Base-by-base conservation (phyloP, 2,113 vertebrate species). In the Mastomys coucha region DNA sequence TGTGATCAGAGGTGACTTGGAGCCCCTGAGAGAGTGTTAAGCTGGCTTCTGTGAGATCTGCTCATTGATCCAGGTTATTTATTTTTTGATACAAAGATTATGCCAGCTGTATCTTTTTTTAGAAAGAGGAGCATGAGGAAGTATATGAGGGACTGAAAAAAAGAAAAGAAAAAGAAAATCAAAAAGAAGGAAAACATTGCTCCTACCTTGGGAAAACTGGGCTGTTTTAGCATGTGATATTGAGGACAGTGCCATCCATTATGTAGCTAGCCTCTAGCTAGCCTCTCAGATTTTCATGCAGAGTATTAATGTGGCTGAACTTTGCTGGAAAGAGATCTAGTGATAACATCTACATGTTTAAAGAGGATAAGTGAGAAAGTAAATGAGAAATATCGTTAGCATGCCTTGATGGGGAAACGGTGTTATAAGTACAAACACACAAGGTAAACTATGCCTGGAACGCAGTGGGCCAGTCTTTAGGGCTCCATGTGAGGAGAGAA, bases 271-370 rank as follows among this genome's bases (percentile, higher is more conserved):
- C 58, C 51, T n/a, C n/a, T 84, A 17, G n/a, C n/a, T n/a, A n/a
- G 9, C 58, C 51, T n/a, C n/a, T 84, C n/a, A n/a, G 13, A 60
- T 82, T 77, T 45, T 84, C 82, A 80, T 36, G 53, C 11, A 86
- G 39, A 93, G 60, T 81, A 19, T 39, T 85, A 60, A 89, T 58
- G 42, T 91, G 10, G 26, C 65, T 81, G 19, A 89, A 11, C 7
- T 85, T 88, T 70, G 42, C 31, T 70, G 53, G 73, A 69, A 85
- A 93, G 65, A 94, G 82, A 72, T 89, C 24, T 86, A 31, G 26
- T 94, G 36, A 67, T 86, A 94, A 31, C n/a, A 51, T 77, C 19
- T 63, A 60, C 53, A 11, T 85, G 19, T 88, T 94, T 91, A 96
- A 75, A 58, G 8, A 90, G n/a, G 12, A 51, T 63, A 81, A 89